Evolutionary conservation across 2,797 vertebrate species (phyloP).

Genomic region (Spinus pinus): DNA sequence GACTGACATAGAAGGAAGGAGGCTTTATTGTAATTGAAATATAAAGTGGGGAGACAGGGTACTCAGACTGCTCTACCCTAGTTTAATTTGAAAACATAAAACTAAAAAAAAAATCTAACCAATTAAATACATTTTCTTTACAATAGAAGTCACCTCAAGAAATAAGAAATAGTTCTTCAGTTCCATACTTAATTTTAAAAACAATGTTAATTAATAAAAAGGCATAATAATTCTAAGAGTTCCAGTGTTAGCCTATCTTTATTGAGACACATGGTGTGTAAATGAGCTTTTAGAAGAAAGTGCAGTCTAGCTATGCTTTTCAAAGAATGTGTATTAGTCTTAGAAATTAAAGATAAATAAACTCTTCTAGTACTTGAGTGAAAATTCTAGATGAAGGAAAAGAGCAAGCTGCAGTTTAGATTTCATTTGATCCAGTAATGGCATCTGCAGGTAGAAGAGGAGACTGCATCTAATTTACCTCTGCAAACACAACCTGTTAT

Average conservation of each 20-base stretch:
- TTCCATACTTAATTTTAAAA: background rate
- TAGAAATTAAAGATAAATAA: background rate
- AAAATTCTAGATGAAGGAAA: background rate
- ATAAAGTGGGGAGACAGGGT: background rate
- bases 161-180: background rate
- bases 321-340: background rate
- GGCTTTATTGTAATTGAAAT: background rate
- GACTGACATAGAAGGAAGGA: background rate
- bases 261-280: background rate
- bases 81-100: background rate
- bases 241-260: background rate
- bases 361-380: background rate
- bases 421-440: slow-evolving; percentile 9
- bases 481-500: background rate
- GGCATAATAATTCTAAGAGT: background rate
- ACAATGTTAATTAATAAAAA: background rate
- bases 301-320: background rate
- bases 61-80: background rate
- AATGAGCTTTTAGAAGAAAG: background rate
- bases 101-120: background rate
- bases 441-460: slow-evolving; percentile 31
- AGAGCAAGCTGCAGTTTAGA: background rate
- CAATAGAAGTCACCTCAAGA: background rate
- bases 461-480: background rate
- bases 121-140: background rate